phyloP scores from a whole-genome alignment of 2,888 invertebrate species.

The Venusia cambrica region DNA sequence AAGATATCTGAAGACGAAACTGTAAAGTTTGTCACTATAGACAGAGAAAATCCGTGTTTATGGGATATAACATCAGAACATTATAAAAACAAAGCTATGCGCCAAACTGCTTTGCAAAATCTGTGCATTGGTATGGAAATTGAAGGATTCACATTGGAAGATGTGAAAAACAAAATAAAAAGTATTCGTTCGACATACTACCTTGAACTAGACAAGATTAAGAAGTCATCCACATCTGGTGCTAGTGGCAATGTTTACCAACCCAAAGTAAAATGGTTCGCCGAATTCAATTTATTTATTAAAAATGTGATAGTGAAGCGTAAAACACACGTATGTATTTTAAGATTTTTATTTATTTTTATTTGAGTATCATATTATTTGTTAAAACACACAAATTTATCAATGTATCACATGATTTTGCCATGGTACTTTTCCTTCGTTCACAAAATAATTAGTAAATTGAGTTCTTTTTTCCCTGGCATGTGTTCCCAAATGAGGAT shows the following conservation, averaged over 20 bases:
- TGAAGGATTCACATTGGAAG: conserved; percentile 25
- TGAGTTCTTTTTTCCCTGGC: conserved; percentile 13
- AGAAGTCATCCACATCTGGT: conserved; percentile 28
- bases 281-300: conserved; percentile 27
- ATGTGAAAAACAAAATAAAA: conserved; percentile 29
- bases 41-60: conserved; percentile 27
- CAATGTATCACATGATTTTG: conserved; percentile 21
- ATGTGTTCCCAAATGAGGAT: no score
- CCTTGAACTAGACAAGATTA: conserved; percentile 30
- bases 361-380: conserved; percentile 17
- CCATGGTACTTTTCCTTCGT: conserved; percentile 18
- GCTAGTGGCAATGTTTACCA: conserved; percentile 26
- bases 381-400: conserved; percentile 16
- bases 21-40: conserved; percentile 18
- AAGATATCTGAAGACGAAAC: conserved; percentile 15
- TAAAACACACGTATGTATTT: conserved; percentile 19
- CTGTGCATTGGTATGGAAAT: conserved; percentile 23
- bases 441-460: conserved; percentile 20
- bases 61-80: conserved; percentile 29
- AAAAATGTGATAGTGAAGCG: conserved; percentile 17
- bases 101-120: conserved; percentile 28
- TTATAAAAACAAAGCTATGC: conserved; percentile 32
- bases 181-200: conserved; percentile 30
- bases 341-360: conserved; percentile 10
- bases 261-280: conserved; percentile 27